Conservation (phyloP, 2,113 vertebrate species). For the Origma solitaria region DNA sequence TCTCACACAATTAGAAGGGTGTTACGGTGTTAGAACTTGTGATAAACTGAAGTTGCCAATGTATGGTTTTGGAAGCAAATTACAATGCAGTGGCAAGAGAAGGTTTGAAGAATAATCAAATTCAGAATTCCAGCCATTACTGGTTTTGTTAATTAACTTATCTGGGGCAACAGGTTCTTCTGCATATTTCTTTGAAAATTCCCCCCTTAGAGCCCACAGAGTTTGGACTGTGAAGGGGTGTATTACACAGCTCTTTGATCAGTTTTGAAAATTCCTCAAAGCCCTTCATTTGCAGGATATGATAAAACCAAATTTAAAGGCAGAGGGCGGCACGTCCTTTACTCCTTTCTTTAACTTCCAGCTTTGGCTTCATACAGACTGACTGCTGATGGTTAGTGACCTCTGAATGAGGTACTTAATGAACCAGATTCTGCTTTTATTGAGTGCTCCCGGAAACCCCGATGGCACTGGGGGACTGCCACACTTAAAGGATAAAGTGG, state of each 20-base stretch:
- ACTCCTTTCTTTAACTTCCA: neutral
- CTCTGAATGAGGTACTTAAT: neutral
- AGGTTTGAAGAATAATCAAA: neutral
- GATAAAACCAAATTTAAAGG: neutral
- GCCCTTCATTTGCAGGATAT: neutral
- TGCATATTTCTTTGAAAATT: conserved; percentile 17
- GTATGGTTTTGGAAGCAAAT: neutral
- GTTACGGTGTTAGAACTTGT: neutral
- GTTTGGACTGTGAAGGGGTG: neutral
- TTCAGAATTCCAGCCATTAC: neutral
- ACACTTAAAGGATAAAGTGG: neutral
- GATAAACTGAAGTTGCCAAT: neutral
- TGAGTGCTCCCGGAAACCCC: neutral
- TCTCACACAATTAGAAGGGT: neutral
- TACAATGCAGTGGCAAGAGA: neutral
- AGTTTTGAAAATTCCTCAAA: neutral
- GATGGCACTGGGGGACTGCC: neutral
- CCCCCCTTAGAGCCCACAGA: neutral
- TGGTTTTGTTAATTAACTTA: conserved; percentile 29
- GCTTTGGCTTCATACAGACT: neutral
- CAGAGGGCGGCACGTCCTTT: neutral
- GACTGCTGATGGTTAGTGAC: neutral
- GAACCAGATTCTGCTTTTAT: neutral
- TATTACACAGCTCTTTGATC: conserved; percentile 2
- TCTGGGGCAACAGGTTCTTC: conserved; percentile 43